Evolutionary conservation across 2,113 vertebrate genomes (phyloP), one percentile per base, ranked within the genome.

Genomic region (Corynorhinus townsendii): DNA sequence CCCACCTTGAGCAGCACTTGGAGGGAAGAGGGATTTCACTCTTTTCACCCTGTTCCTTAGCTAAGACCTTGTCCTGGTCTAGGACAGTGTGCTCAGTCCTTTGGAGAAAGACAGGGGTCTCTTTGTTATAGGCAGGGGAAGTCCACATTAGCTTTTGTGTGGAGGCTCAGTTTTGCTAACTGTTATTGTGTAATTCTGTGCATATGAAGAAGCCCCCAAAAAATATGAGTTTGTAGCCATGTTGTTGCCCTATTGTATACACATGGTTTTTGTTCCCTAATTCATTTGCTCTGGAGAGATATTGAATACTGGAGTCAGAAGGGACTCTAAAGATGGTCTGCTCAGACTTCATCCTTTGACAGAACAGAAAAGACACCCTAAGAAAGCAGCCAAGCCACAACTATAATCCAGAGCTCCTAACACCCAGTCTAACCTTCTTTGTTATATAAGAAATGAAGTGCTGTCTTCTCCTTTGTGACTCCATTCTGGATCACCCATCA

Each of bases 61-160:
- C 33, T 38, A 82, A 82, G 40, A 77, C 15, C 76, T 30, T 82
- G 33, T 71, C 92, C 69, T 72, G 68, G 8, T 77, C 52, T 92
- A 92, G 24, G 56, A 59, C 56, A 89, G 26, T 1, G 62, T 82
- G 43, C 47, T 52, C 68, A 45, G 14, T 71, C 35, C 56, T 93
- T 90, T 86, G n/a, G n/a, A 90, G 75, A 96, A 86, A 93, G 30
- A 75, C 75, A 86, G 81, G 45, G 47, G 2, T 26, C 22, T 84
- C 64, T 87, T 89, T 82, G 59, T 96, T 54, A 62, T 45, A 40
- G 71, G 35, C 86, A 82, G 15, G 33, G 35, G 43, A 83, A 95
- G 93, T 71, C n/a, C 43, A 87, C 75, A 72, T 83, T 47, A 40
- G 28, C 64, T 66, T 86, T 83, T 83, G 33, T 26, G 87, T 6